phyloP scores from a whole-genome alignment of 2,113 vertebrate genomes.

The Peucedramus taeniatus region DNA sequence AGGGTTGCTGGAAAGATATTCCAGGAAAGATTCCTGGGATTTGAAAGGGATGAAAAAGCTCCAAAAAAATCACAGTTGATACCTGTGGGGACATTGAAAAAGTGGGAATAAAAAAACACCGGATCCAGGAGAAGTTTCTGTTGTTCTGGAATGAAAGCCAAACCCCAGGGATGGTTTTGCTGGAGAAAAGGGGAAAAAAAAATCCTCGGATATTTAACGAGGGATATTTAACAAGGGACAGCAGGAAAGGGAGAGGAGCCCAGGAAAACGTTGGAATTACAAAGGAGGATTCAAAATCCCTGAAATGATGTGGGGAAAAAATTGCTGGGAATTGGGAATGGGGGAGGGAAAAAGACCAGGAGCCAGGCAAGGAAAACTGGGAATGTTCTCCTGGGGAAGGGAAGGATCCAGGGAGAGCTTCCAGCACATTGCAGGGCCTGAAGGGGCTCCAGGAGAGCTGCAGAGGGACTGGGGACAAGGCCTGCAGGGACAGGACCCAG shows the following conservation, averaged over 20 bases:
- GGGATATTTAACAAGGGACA: neutral
- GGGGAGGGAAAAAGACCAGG: neutral
- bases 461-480: neutral
- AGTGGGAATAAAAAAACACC: neutral
- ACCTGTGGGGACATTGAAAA: neutral
- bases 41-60: neutral
- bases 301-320: accelerated
- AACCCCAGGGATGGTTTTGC: neutral
- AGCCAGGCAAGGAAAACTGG: neutral
- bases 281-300: neutral
- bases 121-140: neutral
- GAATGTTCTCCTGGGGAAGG: neutral
- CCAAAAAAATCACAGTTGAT: neutral
- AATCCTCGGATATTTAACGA: neutral
- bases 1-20: neutral
- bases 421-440: neutral
- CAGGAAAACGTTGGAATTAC: neutral
- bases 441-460: neutral
- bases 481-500: neutral
- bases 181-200: neutral
- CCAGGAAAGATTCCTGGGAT: neutral
- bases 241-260: neutral
- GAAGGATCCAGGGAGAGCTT: neutral
- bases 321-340: neutral
- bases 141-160: neutral